Evolutionary conservation across 2,888 invertebrate genomes (phyloP).

Genomic region (Lacanobia oleracea): DNA sequence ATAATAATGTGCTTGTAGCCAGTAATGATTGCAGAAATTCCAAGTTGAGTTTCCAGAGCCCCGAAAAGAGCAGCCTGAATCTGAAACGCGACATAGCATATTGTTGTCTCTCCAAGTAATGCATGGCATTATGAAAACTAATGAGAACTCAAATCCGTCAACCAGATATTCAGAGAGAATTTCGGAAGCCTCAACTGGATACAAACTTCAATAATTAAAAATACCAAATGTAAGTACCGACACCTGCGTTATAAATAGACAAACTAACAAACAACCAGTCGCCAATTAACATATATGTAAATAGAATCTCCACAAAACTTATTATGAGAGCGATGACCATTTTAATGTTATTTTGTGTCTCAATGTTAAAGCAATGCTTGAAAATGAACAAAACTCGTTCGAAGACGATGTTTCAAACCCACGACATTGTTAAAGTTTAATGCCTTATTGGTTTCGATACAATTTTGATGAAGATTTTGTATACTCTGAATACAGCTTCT

Average conservation of each 20-base stretch:
- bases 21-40: too few relatives aligned
- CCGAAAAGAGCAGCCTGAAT: neutral
- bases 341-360: slow-evolving; percentile 53
- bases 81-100: neutral
- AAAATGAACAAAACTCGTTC: slow-evolving; percentile 47
- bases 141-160: neutral
- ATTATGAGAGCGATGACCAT: slow-evolving; percentile 57
- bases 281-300: slow-evolving; percentile 52
- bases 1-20: neutral
- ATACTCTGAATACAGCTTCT: neutral
- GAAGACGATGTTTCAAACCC: slow-evolving; percentile 8
- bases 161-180: neutral
- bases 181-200: neutral
- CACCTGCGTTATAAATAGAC: slow-evolving; percentile 38
- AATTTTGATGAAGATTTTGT: neutral
- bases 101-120: too few relatives aligned
- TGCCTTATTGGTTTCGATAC: slow-evolving; percentile 13
- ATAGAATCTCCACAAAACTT: slow-evolving; percentile 46
- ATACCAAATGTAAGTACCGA: slow-evolving; percentile 11
- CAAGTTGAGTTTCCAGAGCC: neutral
- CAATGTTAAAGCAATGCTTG: slow-evolving; percentile 38
- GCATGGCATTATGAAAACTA: neutral
- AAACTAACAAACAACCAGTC: slow-evolving; percentile 48
- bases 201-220: neutral
- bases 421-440: slow-evolving; percentile 33